Evolutionary conservation across 2,888 invertebrate species (phyloP).

Genomic region (Drosophila gaucha): DNA sequence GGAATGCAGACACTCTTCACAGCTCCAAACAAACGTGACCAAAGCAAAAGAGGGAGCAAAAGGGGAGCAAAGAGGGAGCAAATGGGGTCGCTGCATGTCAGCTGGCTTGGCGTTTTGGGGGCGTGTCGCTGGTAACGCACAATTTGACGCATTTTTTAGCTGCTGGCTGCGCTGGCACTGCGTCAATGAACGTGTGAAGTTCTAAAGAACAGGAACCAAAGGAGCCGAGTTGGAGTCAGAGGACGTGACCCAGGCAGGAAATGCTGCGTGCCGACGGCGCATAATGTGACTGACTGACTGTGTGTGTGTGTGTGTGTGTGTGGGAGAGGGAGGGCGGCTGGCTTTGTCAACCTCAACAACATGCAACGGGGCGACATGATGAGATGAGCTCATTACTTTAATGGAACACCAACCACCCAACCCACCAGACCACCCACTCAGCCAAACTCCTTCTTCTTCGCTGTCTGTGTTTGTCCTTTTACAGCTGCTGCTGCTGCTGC

Average conservation of each 20-base stretch:
- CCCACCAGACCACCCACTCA: neutral
- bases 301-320: neutral
- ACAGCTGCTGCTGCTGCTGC: slow-evolving; percentile 34
- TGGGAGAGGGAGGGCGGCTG: slow-evolving; percentile 5
- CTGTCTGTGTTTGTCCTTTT: slow-evolving; percentile 39
- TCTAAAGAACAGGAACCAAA: slow-evolving; percentile 15
- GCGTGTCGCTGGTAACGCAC: slow-evolving; percentile 72
- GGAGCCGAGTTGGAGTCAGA: slow-evolving; percentile 12
- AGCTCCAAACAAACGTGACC: slow-evolving; percentile 34
- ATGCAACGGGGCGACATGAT: slow-evolving; percentile 44
- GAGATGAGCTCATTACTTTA: slow-evolving; percentile 78
- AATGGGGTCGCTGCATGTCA: slow-evolving; percentile 1
- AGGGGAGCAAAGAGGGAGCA: neutral
- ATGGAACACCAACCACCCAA: slow-evolving; percentile 45
- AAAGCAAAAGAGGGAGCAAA: neutral
- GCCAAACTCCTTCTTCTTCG: neutral
- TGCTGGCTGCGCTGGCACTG: slow-evolving; percentile 10
- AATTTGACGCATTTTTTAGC: slow-evolving; percentile 74
- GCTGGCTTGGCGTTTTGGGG: slow-evolving; percentile 45
- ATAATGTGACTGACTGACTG: slow-evolving; percentile 41
- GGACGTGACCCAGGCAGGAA: slow-evolving; percentile 55
- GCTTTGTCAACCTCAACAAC: slow-evolving; percentile 71
- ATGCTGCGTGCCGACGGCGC: slow-evolving; percentile 62
- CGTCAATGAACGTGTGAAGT: slow-evolving; percentile 55
- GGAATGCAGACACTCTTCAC: slow-evolving; percentile 44